Conservation (phyloP, 2,113 vertebrate genomes). For the Clarias batrachus region DNA sequence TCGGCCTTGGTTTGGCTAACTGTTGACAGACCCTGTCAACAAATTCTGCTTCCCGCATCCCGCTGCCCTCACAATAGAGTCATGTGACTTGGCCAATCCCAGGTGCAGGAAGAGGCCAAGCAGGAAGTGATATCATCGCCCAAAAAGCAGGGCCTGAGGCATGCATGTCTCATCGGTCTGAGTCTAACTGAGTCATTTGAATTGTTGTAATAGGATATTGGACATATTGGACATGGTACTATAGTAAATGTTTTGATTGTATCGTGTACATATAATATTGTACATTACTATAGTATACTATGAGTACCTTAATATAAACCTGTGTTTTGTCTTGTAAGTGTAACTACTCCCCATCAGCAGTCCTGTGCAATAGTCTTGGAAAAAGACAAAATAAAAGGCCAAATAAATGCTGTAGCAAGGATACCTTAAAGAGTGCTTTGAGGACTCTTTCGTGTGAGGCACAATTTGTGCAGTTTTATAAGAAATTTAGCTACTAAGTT, state of each 20-base stretch:
- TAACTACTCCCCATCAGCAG: background rate
- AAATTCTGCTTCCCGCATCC: constrained; percentile 56
- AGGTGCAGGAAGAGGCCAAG: constrained; percentile 56
- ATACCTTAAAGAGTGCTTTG: too few relatives aligned
- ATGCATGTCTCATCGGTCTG: background rate
- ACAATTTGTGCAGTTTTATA: too few relatives aligned
- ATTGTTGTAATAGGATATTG: background rate
- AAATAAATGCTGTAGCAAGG: too few relatives aligned
- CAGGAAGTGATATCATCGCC: constrained; percentile 56
- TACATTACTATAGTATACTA: too few relatives aligned
- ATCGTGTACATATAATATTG: too few relatives aligned
- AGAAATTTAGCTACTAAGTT: too few relatives aligned
- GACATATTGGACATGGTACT: background rate
- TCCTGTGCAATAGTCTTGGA: background rate
- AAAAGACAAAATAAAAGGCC: too few relatives aligned
- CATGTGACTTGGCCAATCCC: constrained; percentile 61
- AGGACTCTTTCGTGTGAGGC: too few relatives aligned
- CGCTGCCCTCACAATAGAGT: constrained; percentile 66
- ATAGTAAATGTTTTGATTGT: background rate
- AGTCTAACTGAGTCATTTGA: background rate
- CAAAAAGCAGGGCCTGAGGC: background rate
- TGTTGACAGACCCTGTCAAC: constrained; percentile 66
- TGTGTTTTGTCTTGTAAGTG: background rate
- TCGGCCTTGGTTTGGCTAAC: constrained; percentile 61
- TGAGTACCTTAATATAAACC: background rate